phyloP scores from a whole-genome alignment of 2,888 invertebrate species.

The Cantharis rustica region DNA sequence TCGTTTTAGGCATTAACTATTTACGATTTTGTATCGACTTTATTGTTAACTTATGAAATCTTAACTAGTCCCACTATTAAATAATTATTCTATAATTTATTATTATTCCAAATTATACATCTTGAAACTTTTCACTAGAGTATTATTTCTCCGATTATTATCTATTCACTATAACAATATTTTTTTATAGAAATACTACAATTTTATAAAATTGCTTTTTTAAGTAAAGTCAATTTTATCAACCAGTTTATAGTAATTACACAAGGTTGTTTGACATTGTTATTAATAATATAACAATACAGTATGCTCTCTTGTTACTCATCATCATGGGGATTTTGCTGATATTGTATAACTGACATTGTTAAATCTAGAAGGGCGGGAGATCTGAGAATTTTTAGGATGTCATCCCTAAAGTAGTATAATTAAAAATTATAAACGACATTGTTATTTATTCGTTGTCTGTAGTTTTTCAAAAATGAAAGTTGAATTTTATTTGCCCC shows the following conservation, averaged over 20 bases:
- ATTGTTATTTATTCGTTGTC: too few relatives aligned
- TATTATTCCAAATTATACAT: background rate
- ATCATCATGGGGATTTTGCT: background rate
- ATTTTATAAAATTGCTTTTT: background rate
- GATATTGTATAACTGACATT: too few relatives aligned
- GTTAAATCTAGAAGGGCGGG: too few relatives aligned
- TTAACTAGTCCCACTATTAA: background rate
- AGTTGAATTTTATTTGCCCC: too few relatives aligned
- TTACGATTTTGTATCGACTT: conserved; percentile 7
- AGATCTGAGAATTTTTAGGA: too few relatives aligned
- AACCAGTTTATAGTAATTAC: background rate
- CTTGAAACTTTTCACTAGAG: background rate
- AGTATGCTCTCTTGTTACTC: background rate
- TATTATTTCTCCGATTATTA: background rate
- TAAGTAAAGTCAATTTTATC: background rate
- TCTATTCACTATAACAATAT: background rate
- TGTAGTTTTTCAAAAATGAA: too few relatives aligned
- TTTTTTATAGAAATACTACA: background rate
- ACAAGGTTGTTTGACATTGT: background rate
- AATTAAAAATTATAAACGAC: too few relatives aligned
- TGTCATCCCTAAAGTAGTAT: too few relatives aligned
- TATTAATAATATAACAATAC: background rate
- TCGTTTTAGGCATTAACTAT: conserved; percentile 9
- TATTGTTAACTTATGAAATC: background rate
- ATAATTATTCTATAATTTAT: background rate